Conservation (phyloP, 2,113 vertebrate species). For the Rattus rattus region DNA sequence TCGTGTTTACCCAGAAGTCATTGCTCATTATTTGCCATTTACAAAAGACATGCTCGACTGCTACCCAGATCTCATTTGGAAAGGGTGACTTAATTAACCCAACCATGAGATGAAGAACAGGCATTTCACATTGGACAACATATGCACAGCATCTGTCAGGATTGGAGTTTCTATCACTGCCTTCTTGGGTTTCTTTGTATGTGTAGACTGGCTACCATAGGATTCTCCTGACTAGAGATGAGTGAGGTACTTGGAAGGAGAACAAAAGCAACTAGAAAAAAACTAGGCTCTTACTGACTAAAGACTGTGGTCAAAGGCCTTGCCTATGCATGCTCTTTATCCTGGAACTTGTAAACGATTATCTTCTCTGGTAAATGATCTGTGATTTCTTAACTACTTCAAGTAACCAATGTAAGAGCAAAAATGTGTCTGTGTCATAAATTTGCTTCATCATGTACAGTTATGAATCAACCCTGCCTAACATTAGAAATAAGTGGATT, state of each 20-base stretch:
- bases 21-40: not conserved
- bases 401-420: not conserved
- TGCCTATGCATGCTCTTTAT: not conserved
- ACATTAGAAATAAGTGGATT: constrained; percentile 4
- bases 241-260: not conserved
- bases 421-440: not conserved
- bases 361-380: constrained; percentile 5
- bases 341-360: not conserved
- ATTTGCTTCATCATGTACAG: not conserved
- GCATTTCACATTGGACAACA: not conserved
- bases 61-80: not conserved
- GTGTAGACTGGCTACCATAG: not conserved
- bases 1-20: constrained; percentile 8
- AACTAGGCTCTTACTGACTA: not conserved
- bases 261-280: not conserved
- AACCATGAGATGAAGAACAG: not conserved
- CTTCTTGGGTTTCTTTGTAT: not conserved
- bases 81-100: not conserved
- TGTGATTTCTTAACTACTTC: constrained; percentile 23
- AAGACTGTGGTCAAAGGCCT: not conserved
- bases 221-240: not conserved
- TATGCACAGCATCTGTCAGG: not conserved
- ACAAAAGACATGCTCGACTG: not conserved
- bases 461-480: not conserved
- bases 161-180: not conserved